Base-by-base conservation (phyloP, 2,888 invertebrate genomes). In the Netelia inedita region DNA sequence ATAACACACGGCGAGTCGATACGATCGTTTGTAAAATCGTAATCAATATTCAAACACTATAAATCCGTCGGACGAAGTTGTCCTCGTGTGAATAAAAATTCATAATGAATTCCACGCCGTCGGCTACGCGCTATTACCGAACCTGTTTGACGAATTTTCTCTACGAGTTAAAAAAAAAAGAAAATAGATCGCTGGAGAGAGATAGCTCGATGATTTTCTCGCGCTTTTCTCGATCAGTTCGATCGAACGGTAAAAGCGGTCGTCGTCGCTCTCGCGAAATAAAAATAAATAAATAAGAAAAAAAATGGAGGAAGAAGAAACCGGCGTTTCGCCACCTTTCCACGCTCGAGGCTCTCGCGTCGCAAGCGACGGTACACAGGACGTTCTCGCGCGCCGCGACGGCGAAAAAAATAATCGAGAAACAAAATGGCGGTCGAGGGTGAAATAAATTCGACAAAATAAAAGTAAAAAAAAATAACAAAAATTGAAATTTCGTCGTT, bases 241-340 rank as follows among this genome's bases (percentile, higher is more conserved):
- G 46, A 71, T 80, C 68, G 57, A 83, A 83, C 76, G 83, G 76
- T 80, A 83, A 83, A 83, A 72, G 83, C 59, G 72, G 65, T 65
- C 21, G 66, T 50, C 46, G 50, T 72, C 10, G 19, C 50, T 78
- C 46, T 69, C 6, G 59, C 57, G 16, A 46, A 65, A 11, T n/a
- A 57, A 79, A 73, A 79, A 10, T 71, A 63, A 74, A 79, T 46
- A 16, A 43, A 69, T 57, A 63, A 69, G 43, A 46, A 57, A 55
- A 57, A 55, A 76, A 55, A 11, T 21, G 57, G 35, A 76, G 41
- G 57, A 66, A 65, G 46, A 41, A 61, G n/a, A 71, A 75, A 21
- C 80, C 41, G 72, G 82, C 59, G 65, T 75, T 80, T 80, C 53
- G 46, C 55, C 63, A 63, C 79, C 50, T 80, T 76, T 83, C 75